Evolutionary conservation across 1,140 invertebrate genomes (phyloP).

Genomic region (Antheraea pernyi): DNA sequence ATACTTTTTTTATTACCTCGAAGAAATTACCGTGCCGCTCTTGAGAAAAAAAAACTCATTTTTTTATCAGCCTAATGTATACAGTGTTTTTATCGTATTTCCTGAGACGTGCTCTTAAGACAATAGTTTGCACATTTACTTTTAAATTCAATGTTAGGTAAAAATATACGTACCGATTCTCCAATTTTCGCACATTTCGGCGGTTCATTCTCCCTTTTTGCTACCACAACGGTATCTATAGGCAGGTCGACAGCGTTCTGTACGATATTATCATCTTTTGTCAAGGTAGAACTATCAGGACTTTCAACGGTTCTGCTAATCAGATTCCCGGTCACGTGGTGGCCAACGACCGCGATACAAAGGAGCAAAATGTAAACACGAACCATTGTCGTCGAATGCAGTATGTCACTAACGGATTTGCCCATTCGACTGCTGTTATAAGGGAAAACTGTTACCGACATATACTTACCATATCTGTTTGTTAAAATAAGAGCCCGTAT

Average conservation of each 20-base stretch:
- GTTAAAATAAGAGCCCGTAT: background rate
- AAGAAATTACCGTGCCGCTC: no score
- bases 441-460: background rate
- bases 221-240: slow-evolving; percentile 22
- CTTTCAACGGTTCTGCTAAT: slow-evolving; percentile 23
- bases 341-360: slow-evolving; percentile 24
- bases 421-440: background rate
- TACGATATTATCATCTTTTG: slow-evolving; percentile 20
- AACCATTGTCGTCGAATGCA: slow-evolving; percentile 34
- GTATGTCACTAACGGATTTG: slow-evolving; percentile 20
- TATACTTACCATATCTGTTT: background rate
- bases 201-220: slow-evolving; percentile 18
- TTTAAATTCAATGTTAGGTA: no score
- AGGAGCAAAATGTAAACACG: slow-evolving; percentile 31
- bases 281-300: background rate
- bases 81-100: no score
- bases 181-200: slow-evolving; percentile 45
- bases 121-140: no score
- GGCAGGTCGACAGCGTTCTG: slow-evolving; percentile 13
- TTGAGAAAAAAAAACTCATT: no score
- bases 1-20: no score
- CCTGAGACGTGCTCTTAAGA: no score
- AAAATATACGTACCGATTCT: slow-evolving; percentile 47
- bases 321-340: slow-evolving; percentile 30
- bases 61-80: no score